Conservation (phyloP, 2,888 invertebrate species). For the Troilus luridus region DNA sequence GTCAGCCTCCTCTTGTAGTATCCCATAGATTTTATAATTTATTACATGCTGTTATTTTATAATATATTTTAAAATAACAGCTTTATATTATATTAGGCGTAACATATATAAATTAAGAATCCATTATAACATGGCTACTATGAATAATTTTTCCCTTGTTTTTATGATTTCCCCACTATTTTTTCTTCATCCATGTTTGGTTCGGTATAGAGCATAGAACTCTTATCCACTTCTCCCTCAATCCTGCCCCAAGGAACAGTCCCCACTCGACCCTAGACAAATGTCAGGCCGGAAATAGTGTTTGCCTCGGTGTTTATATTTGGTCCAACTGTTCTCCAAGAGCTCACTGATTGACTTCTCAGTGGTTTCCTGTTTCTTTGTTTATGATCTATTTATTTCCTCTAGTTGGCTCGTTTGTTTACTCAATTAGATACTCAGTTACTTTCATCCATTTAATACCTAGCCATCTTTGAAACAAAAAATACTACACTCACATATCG, state of each 20-base stretch:
- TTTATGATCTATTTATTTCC: not conserved
- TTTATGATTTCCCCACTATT: too few relatives aligned
- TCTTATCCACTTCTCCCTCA: not conserved
- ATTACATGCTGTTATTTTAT: too few relatives aligned
- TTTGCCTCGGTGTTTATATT: not conserved
- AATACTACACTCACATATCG: too few relatives aligned
- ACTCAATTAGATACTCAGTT: not conserved
- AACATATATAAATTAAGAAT: too few relatives aligned
- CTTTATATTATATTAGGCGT: too few relatives aligned
- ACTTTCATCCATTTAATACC: not conserved
- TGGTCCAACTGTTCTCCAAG: not conserved
- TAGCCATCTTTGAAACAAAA: too few relatives aligned
- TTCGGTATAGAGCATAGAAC: not conserved
- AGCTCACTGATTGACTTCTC: conserved; percentile 1
- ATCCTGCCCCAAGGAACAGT: not conserved
- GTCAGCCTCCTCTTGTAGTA: too few relatives aligned
- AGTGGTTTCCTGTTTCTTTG: conserved; percentile 17
- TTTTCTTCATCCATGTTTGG: not conserved
- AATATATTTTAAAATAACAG: too few relatives aligned
- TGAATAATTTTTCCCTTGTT: too few relatives aligned
- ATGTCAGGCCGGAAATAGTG: conserved; percentile 32
- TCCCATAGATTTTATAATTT: too few relatives aligned
- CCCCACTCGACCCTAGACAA: not conserved
- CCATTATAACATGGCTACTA: too few relatives aligned
- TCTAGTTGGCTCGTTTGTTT: not conserved